These are phyloP conservation scores for Ondatra zibethicus DNA, from an alignment of 2,113 vertebrate genomes.

Conservation along the genomic window DNA sequence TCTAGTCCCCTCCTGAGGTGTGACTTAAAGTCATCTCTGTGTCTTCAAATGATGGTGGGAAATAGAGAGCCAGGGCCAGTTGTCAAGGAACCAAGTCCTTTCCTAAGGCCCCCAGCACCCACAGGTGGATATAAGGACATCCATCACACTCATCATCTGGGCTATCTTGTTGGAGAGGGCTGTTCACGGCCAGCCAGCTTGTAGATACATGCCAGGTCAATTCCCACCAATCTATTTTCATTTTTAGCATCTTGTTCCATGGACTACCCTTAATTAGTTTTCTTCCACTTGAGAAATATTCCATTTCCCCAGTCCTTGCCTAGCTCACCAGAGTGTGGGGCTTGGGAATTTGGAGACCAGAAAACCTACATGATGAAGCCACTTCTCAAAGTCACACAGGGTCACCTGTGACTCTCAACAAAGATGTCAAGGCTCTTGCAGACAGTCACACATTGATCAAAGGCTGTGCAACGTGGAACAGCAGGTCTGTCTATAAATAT, in stretches of 20 bases:
- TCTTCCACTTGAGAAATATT: neutral
- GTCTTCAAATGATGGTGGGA: neutral
- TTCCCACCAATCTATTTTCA: slow-evolving; percentile 46
- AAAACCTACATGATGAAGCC: neutral
- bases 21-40: neutral
- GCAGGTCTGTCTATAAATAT: rapidly evolving
- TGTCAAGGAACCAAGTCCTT: slow-evolving; percentile 8
- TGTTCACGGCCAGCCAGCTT: neutral
- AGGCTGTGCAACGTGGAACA: neutral
- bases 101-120: rapidly evolving
- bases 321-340: rapidly evolving
- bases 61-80: neutral
- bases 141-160: rapidly evolving
- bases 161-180: rapidly evolving
- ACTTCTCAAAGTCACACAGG: neutral
- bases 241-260: neutral
- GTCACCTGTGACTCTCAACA: neutral
- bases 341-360: neutral
- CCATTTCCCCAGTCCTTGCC: neutral
- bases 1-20: neutral
- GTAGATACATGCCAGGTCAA: neutral
- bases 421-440: neutral
- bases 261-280: slow-evolving; percentile 41
- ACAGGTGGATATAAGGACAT: neutral
- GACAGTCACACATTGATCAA: rapidly evolving